A percentile compares a stretch with the other conserved stretches of the same genome.
These are phyloP conservation scores for Gymnobelideus leadbeateri DNA, from an alignment of 2,113 vertebrate genomes.

Conservation along the genomic window DNA sequence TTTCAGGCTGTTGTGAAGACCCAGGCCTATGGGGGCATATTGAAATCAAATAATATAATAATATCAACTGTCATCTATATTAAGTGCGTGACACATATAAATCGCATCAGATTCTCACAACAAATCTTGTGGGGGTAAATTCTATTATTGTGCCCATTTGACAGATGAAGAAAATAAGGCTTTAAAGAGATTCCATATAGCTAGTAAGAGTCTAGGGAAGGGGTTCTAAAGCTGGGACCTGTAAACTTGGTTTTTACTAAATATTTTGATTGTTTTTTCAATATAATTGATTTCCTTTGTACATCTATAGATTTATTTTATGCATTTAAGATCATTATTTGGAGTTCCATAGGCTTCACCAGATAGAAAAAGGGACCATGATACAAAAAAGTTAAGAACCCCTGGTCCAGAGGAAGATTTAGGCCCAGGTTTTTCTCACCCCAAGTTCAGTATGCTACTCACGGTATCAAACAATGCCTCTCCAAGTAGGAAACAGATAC, in stretches of 20 bases:
- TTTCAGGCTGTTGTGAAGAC: neutral
- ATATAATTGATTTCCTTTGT: neutral
- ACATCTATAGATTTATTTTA: neutral
- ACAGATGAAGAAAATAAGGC: neutral
- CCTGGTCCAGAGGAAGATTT: neutral
- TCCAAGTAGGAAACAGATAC: neutral
- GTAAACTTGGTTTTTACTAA: neutral
- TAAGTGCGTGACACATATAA: neutral
- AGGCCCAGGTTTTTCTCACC: neutral
- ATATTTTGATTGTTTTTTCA: neutral
- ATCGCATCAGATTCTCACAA: neutral
- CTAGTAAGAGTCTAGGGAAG: neutral
- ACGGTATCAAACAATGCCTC: neutral
- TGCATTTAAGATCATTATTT: neutral
- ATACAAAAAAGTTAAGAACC: neutral
- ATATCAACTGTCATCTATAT: neutral
- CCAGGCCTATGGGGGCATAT: neutral
- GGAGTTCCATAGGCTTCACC: neutral
- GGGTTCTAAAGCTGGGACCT: neutral
- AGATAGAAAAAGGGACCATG: neutral
- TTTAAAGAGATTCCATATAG: neutral
- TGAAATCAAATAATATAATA: slow-evolving; percentile 19
- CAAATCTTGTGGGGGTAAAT: neutral
- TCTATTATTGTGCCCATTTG: neutral
- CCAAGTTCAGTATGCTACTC: neutral